Evolutionary conservation across 53 echinoderm and acorn worm species (phyloP).

Genomic region (Echinometra lucunter): DNA sequence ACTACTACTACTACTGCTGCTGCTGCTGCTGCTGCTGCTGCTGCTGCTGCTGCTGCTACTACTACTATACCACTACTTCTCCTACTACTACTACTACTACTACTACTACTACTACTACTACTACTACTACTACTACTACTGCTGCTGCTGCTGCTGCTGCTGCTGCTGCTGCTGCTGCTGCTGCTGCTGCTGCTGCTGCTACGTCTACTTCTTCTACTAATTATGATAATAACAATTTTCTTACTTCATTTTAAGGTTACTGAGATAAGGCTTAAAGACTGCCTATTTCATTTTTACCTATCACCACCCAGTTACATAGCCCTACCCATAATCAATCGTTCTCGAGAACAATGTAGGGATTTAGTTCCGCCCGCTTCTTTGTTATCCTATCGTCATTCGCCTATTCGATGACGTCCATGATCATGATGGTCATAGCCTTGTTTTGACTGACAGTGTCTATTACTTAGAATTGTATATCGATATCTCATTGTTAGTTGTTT

Average conservation of each 20-base stretch:
- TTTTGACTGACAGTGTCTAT: background rate
- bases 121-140: background rate
- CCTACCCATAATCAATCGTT: too few relatives aligned
- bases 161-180: too few relatives aligned
- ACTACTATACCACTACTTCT: too few relatives aligned
- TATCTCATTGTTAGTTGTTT: background rate
- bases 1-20: too few relatives aligned
- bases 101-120: background rate
- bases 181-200: too few relatives aligned
- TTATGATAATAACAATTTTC: too few relatives aligned
- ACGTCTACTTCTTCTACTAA: too few relatives aligned
- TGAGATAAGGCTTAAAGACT: background rate
- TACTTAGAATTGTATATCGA: background rate
- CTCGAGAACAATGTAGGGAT: background rate
- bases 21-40: too few relatives aligned
- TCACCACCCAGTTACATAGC: too few relatives aligned
- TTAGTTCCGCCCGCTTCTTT: slow-evolving; percentile 1
- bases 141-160: too few relatives aligned
- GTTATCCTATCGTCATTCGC: background rate
- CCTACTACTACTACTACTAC: too few relatives aligned
- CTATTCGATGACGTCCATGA: background rate
- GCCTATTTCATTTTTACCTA: too few relatives aligned
- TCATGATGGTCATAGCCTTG: background rate
- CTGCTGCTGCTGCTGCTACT: background rate
- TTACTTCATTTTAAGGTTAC: background rate